Base-by-base conservation (phyloP, 2,797 vertebrate genomes). In the Chelmon rostratus region DNA sequence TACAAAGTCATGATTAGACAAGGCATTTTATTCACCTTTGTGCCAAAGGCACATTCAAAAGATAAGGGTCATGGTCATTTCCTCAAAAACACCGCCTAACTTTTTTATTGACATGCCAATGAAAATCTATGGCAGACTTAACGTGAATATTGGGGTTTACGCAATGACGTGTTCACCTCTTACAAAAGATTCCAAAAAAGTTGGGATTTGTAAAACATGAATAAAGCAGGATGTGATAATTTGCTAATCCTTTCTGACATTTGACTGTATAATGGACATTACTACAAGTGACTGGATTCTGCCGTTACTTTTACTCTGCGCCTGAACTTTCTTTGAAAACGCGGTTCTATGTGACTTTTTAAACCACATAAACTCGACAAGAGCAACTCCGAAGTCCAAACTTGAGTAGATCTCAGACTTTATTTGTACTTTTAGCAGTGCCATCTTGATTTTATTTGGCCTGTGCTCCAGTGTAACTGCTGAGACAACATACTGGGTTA, bases 1-100 rank as follows among this genome's bases (percentile, higher is more conserved):
- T 77, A 62, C 73, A 64, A 49, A 79, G 64, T 80, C 82, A 80
- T 40, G 23, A 6, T 56, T 33, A 46, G 35, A 3, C 21, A 23
- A n/a, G 0, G 1, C 1, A 44, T 69, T 46, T 35, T 2, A 64
- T 9, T 53, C 4, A 76, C 50, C 73, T 76, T 47, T 75, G 74
- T 40, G 18, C 23, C 64, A 77, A 86, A 50, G 5, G 16, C 28
- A 54, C 6, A 31, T 2, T 54, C 25, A 28, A 52, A 42, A 1
- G 25, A 49, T 33, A 31, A 35, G 1, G 12, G 33, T 68, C 49
- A 50, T 19, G 15, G n/a, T n/a, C n/a, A n/a, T n/a, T n/a, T 38
- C 10, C 35, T 61, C 19, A 44, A 31, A 54, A 10, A 54, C 49
- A 16, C n/a, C 1, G 0, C 64, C 53, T 9, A 65, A 61, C 8